Conservation (phyloP, 2,797 vertebrate genomes). For the Myotis daubentonii region DNA sequence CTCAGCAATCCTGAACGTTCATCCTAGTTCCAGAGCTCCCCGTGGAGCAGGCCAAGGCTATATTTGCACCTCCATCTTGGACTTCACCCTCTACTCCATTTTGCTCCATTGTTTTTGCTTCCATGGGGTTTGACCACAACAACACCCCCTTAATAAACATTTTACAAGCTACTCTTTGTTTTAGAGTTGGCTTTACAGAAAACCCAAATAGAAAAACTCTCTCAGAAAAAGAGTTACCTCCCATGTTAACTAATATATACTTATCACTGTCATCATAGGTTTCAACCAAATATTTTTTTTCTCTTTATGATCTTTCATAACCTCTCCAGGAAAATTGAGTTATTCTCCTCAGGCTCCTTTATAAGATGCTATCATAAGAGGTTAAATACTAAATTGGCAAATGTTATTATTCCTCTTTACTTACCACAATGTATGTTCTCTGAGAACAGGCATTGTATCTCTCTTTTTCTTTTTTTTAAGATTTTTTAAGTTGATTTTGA, state of each 20-base stretch:
- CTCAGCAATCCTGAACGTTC: background rate
- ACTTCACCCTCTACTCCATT: background rate
- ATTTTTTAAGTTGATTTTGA: too few relatives aligned
- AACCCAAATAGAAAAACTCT: background rate
- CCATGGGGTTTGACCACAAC: background rate
- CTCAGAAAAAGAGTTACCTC: slow-evolving; percentile 1
- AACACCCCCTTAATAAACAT: background rate
- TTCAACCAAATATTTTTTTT: background rate
- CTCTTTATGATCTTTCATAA: slow-evolving; percentile 7
- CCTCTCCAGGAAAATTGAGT: background rate
- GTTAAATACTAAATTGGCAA: background rate
- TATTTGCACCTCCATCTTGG: background rate
- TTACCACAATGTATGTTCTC: background rate
- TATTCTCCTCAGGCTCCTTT: background rate
- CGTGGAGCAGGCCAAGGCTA: background rate
- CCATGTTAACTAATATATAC: background rate
- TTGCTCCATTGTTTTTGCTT: background rate
- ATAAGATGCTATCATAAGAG: background rate
- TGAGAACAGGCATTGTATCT: background rate
- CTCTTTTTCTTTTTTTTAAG: background rate
- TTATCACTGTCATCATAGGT: background rate
- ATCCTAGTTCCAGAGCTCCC: background rate
- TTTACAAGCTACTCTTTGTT: background rate
- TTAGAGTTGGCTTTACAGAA: background rate
- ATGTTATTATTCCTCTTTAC: background rate